Conservation (phyloP, 1,140 invertebrate species). For the Calliphora vicina region DNA sequence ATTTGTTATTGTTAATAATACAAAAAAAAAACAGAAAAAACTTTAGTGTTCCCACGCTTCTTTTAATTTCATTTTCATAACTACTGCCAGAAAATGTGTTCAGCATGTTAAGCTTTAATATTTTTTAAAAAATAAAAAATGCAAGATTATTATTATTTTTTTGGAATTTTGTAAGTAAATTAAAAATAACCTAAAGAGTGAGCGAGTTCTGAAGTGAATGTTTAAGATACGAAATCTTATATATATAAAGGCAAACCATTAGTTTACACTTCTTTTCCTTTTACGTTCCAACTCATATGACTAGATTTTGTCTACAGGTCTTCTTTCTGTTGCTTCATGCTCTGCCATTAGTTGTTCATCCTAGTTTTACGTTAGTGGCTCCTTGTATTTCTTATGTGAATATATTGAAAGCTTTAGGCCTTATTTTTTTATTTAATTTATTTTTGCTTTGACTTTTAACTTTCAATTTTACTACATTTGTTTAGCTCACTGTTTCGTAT, state of each 20-base stretch:
- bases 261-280: background rate
- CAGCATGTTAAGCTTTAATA: background rate
- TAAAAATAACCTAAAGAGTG: background rate
- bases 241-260: background rate
- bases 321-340: background rate
- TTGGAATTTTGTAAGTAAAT: background rate
- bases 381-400: background rate
- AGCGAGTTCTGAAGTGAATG: background rate
- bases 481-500: background rate
- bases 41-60: slow-evolving; percentile 15
- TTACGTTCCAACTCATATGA: background rate
- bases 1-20: slow-evolving; percentile 7
- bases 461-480: background rate
- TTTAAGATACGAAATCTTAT: background rate
- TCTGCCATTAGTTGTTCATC: background rate
- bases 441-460: background rate
- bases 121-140: background rate
- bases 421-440: background rate
- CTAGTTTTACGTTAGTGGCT: background rate
- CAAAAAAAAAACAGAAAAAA: background rate
- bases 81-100: background rate
- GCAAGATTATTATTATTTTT: background rate
- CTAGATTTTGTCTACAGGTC: background rate
- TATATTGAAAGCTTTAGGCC: background rate
- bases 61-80: background rate